Base-by-base conservation (phyloP, 2,888 invertebrate species). In the Caenorhabditis sp. region DNA sequence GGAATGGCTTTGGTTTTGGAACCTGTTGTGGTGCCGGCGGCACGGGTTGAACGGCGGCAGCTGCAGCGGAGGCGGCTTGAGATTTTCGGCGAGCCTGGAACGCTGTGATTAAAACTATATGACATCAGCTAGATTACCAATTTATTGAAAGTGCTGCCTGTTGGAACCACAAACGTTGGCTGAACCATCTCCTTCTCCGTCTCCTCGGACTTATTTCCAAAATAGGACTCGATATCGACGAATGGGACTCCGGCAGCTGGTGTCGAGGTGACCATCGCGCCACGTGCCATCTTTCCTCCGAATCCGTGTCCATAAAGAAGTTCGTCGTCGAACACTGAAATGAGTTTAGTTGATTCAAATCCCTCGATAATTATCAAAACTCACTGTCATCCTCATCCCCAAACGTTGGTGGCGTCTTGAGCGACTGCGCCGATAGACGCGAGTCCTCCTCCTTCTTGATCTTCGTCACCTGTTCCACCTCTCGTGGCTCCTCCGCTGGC, bases 181-280 rank as follows among this genome's bases (percentile, higher is more conserved):
- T 61, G 35, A 0, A 28, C 19, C n/a, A 41, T 28, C 4, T 70
- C 31, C 35, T 70, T 26, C 28, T 16, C 26, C 2, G 59, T 54
- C 24, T 69, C 63, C 8, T 68, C 66, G 2, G 56, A 31, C 7
- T 76, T 72, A 28, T 74, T 74, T 14, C 82, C 82, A 26, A 82
- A 82, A n/a, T 77, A 82, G 10, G 59, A 63, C 22, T 79, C 79
- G 2, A 79, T 68, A 12, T 38, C 26, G 4, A 83, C 68, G 10
- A 73, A 82, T 16, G 73, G 79, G 63, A 83, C 41, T 2, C 54
- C 31, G 16, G 10, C 19, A 6, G 83, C 79, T 1, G 83, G 83
- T 14, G 83, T 83, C 1, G 83, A 83, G 0, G 83, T 83, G 14
- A 83, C 63, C 16, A 83, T 58, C 14, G 24, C 49, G 6, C 68